Conservation (phyloP, 1,140 invertebrate species). For the Acromyrmex heyeri region DNA sequence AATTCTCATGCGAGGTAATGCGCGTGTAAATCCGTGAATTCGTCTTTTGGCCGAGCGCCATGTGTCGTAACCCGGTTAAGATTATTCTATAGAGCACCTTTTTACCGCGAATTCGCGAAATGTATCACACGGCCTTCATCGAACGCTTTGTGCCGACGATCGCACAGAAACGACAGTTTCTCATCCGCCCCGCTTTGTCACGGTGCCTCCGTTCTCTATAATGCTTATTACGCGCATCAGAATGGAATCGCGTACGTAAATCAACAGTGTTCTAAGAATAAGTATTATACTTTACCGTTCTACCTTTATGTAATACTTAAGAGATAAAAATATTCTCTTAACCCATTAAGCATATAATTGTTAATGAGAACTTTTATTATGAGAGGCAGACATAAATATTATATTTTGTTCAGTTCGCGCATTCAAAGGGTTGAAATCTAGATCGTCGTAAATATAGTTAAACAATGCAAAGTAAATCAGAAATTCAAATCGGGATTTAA, state of each 20-base stretch:
- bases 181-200: constrained; percentile 44
- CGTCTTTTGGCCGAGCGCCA: constrained; percentile 27
- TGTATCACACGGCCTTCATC: constrained; percentile 63
- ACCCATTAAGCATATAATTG: constrained; percentile 1
- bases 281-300: constrained; percentile 42
- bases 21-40: constrained; percentile 16
- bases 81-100: constrained; percentile 23
- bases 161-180: constrained; percentile 49
- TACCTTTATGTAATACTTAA: constrained; percentile 43
- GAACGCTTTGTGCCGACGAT: constrained; percentile 35
- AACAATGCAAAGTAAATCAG: background rate
- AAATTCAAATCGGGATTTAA: background rate
- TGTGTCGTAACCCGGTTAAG: constrained; percentile 63
- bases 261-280: constrained; percentile 24
- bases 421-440: background rate
- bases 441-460: too few relatives aligned
- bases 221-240: constrained; percentile 10
- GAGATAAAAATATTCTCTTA: constrained; percentile 4
- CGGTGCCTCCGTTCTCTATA: background rate
- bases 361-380: constrained; percentile 26
- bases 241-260: constrained; percentile 20
- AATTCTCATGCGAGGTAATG: constrained; percentile 16
- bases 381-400: background rate
- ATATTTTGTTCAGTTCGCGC: background rate
- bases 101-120: constrained; percentile 48